phyloP scores from a whole-genome alignment of 2,113 vertebrate genomes.

The Brienomyrus brachyistius region DNA sequence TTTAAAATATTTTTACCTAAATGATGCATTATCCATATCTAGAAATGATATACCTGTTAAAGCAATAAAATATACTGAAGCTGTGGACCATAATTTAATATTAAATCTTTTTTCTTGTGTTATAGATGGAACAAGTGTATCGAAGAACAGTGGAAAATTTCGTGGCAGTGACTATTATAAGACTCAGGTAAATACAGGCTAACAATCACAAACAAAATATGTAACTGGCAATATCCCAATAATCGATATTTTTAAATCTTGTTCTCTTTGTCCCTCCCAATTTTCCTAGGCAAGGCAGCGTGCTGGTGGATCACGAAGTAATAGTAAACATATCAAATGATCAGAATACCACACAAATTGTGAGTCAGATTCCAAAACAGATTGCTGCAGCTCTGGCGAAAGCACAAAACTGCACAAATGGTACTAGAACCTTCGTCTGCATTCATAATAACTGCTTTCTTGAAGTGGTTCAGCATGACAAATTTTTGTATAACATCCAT shows the following conservation, averaged over 20 bases:
- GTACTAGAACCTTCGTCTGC: constrained; percentile 6
- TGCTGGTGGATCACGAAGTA: constrained; percentile 27
- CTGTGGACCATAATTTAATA: no score
- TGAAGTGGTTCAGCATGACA: background rate
- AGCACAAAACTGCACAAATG: background rate
- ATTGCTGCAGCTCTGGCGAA: background rate
- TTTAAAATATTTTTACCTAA: background rate
- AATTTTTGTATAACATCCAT: background rate
- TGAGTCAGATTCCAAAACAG: accelerated
- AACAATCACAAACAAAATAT: background rate
- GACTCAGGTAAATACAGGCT: background rate
- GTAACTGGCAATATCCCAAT: background rate
- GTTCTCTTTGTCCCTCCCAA: background rate
- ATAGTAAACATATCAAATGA: constrained; percentile 17
- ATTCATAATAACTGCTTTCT: background rate
- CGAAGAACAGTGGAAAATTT: background rate
- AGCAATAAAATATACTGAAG: background rate
- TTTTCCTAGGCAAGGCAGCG: background rate
- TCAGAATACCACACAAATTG: background rate
- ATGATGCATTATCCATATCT: background rate
- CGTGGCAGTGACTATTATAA: background rate
- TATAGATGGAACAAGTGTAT: constrained; percentile 11
- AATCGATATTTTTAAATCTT: background rate
- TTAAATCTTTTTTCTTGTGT: background rate
- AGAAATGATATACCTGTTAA: background rate